phyloP scores from a whole-genome alignment of 2,797 vertebrate genomes.

The Channa striata region DNA sequence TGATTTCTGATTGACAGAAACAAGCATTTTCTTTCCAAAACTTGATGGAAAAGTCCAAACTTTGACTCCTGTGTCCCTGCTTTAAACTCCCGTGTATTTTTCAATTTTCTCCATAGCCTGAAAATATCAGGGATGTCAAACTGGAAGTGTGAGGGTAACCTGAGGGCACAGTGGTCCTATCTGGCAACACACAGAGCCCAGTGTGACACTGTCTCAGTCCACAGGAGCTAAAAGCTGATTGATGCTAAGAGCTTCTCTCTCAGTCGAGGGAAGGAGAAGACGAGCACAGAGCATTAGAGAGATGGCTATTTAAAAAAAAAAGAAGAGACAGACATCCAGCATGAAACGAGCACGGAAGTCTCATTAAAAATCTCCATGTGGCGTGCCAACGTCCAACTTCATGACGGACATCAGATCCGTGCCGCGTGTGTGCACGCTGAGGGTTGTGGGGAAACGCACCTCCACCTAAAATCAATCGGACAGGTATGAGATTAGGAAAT shows the following conservation, averaged over 20 bases:
- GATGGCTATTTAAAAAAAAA: not conserved
- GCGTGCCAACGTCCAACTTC: slow-evolving; percentile 64
- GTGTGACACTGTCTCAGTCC: slow-evolving; percentile 67
- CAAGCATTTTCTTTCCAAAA: slow-evolving; percentile 41
- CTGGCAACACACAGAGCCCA: slow-evolving; percentile 68
- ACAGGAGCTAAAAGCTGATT: slow-evolving; percentile 64
- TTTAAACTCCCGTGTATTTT: slow-evolving; percentile 65
- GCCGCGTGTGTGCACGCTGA: slow-evolving; percentile 30
- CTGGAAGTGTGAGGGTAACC: slow-evolving; percentile 63
- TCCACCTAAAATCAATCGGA: slow-evolving; percentile 68
- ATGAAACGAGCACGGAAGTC: slow-evolving; percentile 59
- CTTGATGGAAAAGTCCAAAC: slow-evolving; percentile 51
- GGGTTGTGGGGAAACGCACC: slow-evolving; percentile 32
- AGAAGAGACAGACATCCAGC: slow-evolving; percentile 37
- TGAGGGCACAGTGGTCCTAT: slow-evolving; percentile 66
- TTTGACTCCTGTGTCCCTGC: slow-evolving; percentile 43
- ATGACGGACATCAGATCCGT: slow-evolving; percentile 62
- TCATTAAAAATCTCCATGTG: slow-evolving; percentile 69
- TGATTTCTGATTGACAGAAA: slow-evolving; percentile 60
- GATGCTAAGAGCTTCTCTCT: slow-evolving; percentile 63
- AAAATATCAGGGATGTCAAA: slow-evolving; percentile 69
- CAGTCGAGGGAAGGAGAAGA: slow-evolving; percentile 27
- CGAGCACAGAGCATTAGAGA: slow-evolving; percentile 22
- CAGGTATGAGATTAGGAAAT: slow-evolving; percentile 64
- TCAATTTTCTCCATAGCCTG: slow-evolving; percentile 65